Base-by-base conservation (phyloP, 2,797 vertebrate species). In the Carduelis carduelis region DNA sequence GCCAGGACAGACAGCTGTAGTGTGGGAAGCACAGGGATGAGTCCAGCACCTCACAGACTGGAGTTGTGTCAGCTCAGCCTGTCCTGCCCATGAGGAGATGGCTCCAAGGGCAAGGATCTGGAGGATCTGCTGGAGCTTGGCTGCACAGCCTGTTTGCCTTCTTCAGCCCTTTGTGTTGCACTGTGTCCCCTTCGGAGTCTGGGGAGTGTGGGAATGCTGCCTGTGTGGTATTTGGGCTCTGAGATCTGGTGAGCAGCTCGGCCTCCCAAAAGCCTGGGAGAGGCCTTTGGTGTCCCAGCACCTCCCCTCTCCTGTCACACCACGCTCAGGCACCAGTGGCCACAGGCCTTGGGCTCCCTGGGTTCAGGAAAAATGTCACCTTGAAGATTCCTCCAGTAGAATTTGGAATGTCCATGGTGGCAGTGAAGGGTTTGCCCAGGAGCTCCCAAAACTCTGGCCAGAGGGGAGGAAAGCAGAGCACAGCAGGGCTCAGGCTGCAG, bases 381-480 rank as follows among this genome's bases (percentile, higher is more conserved):
- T 0, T 2, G 1, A 30, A 52, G 44, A 72, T 69, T 10, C 32
- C 34, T 53, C 1, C 0, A 5, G 34, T 1, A 11, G 21, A 7
- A 24, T 88, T 57, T 41, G 13, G 77, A 78, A 24, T 24, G n/a
- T 32, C 34, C 0, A 0, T 32, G 57, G 59, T 61, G n/a, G 27
- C 66, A 14, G 3, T 3, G 39, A 44, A 14, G 64, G 13, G 34
- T 75, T 57, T 15, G 12, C 24, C 39, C 1, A 3, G 50, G 46
- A 60, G 63, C 63, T 11, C 66, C 26, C 65, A 35, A 7, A 27
- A 77, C 19, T 35, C 2, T 3, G 68, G 70, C 15, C 55, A 46
- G 50, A 1, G 28, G 35, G 49, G 43, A 83, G 49, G 46, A n/a
- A 28, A 30, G 37, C 30, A 46, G 52, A 47, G 28, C 1, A 6